Evolutionary conservation across 2,113 vertebrate genomes (phyloP), one percentile per base, ranked within the genome.

Genomic region (Rhinoderma darwinii): DNA sequence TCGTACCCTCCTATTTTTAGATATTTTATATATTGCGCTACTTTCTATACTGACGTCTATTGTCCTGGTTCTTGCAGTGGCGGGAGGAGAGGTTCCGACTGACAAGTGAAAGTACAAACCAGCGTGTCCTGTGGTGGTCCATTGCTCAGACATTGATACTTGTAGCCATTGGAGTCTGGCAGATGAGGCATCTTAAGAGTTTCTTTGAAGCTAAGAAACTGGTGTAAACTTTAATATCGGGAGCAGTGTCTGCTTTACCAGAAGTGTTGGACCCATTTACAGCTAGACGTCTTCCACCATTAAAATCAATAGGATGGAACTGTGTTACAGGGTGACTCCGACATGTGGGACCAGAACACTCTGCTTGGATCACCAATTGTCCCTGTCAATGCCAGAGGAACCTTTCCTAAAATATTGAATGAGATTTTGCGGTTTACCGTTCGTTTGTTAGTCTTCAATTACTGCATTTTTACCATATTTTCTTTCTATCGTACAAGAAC

Each of bases 141-240:
- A 98, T 98, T 80, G 93, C 97, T 47, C 96, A 98, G 92, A 98
- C 97, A 0, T 94, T 98, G 72, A 98, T 98, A 89, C 95, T 98
- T 5, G 96, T 97, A 83, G 94, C 96, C 90, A 97, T 97, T 17
- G 97, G 96, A 2, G 95, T 97, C 89, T 97, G 97, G 96, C 97
- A 98, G 91, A 97, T 98, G 96, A 95, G 95, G 86, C 97, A 98
- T 86, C 96, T 97, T 61, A 98, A 98, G 94, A 96, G 96, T 91
- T 98, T 98, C 93, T 98, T 98, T 68, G 97, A 98, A 92, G 97
- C 96, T 88, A 98, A 98, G 94, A 98, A 98, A 90, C 94, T 98
- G 89, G 96, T 98, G 89, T 98, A 96, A 91, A 3, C 18, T 47
- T 27, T 15, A 27, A 22, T 14, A 39, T 25, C 11, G 37, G 10